These are phyloP conservation scores for Bradypus variegatus DNA, from an alignment of 2,797 vertebrate genomes.

Conservation along the genomic window DNA sequence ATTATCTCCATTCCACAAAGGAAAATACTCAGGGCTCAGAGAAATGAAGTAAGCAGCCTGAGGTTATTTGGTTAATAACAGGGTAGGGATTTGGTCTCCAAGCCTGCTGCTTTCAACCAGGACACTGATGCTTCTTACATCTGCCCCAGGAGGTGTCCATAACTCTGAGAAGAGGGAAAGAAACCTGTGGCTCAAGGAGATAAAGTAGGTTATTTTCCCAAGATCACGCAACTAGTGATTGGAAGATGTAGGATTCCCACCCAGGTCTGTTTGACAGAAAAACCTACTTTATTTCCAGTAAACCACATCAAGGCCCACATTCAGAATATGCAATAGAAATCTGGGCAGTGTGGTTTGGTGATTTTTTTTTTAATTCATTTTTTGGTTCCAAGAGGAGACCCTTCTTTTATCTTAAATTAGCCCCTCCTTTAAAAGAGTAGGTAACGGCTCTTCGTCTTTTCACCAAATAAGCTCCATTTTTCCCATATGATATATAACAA, in stretches of 20 bases:
- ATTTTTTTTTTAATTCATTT: not conserved
- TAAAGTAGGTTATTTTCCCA: fast-evolving
- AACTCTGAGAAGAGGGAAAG: not conserved
- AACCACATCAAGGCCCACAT: not conserved
- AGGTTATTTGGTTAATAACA: fast-evolving
- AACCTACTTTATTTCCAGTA: not conserved
- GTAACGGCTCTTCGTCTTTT: not conserved
- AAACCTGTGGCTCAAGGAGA: no score
- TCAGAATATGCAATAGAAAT: not conserved
- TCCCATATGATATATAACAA: fast-evolving
- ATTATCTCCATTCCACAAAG: fast-evolving
- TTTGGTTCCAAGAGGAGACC: not conserved
- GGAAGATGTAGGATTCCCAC: not conserved
- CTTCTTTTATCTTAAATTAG: not conserved
- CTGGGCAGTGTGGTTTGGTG: no score
- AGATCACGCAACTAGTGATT: no score
- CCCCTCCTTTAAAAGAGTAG: not conserved
- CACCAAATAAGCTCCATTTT: not conserved
- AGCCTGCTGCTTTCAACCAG: no score
- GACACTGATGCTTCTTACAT: not conserved
- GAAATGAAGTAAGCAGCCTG: no score
- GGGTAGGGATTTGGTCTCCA: not conserved
- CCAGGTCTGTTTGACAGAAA: no score
- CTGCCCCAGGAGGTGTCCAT: no score
- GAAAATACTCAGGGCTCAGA: no score